Evolutionary conservation across 1,140 invertebrate genomes (phyloP), one percentile per base, ranked within the genome.

Genomic region (Ceratosolen fusciceps): DNA sequence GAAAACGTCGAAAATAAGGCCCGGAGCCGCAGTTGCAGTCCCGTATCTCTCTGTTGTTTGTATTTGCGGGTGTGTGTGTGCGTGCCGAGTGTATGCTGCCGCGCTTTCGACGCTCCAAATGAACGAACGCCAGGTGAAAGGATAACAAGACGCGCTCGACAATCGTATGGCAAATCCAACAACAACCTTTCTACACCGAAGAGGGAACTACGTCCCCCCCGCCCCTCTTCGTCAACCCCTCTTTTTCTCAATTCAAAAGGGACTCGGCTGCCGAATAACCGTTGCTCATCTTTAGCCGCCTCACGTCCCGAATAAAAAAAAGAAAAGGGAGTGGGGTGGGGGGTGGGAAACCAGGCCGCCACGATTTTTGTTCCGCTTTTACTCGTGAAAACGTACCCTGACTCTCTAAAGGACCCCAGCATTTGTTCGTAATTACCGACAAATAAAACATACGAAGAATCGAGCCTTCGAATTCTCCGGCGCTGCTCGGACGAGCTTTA

Each of bases 71-170:
- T n/a, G n/a, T n/a, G n/a, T n/a, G n/a, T n/a, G n/a, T n/a, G n/a
- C n/a, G n/a, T n/a, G n/a, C n/a, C n/a, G n/a, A n/a, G n/a, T n/a
- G n/a, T n/a, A n/a, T 37, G 34, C 37, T 77, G 54, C 47, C 21
- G 65, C 58, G 60, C 79, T 76, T 80, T 80, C 74, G 74, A 80
- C 74, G 79, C 74, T 72, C 79, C 58, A 72, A 80, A 80, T 80
- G 74, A 80, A 76, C 74, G 56, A 80, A 80, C 73, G 72, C 19
- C 68, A 67, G 79, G 79, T 80, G 79, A 80, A 80, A 80, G 79
- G 79, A 80, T 74, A 80, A 74, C 70, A 79, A 79, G 47, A 49
- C 29, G 76, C 37, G 19, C 75, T 24, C 31, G 62, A 54, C 29
- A 56, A 73, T 65, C 54, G 24, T 12, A 71, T 58, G 47, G 39